A percentile compares a stretch with the other conserved stretches of the same genome.
Conservation (phyloP, 2,113 vertebrate species). For the Pithys albifrons region DNA sequence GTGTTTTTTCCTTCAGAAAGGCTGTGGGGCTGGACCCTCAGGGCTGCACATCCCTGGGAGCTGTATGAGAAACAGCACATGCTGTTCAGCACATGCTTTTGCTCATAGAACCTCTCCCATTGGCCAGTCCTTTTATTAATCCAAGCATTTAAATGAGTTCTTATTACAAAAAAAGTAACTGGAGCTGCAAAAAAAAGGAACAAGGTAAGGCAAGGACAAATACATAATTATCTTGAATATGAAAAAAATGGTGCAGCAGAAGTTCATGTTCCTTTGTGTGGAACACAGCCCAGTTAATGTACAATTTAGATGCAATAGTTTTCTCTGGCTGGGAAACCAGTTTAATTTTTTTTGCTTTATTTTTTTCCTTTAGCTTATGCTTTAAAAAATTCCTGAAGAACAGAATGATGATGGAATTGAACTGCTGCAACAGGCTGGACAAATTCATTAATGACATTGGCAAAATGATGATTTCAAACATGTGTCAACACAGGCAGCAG, state of each 20-base stretch:
- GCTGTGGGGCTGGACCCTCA: background rate
- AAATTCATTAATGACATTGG: conserved; percentile 56
- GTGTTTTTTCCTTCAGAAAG: background rate
- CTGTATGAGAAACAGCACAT: background rate
- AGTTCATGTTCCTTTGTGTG: conserved; percentile 44
- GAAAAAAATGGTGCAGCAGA: conserved; percentile 25
- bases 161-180: background rate
- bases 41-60: background rate
- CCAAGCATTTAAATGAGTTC: conserved; percentile 32
- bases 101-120: background rate
- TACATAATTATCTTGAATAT: conserved; percentile 59
- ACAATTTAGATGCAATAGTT: conserved; percentile 69
- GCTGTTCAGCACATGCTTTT: background rate
- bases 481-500: background rate
- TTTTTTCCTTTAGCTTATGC: background rate
- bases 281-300: conserved; percentile 52
- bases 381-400: conserved; percentile 42
- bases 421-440: background rate
- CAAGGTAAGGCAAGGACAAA: conserved; percentile 70
- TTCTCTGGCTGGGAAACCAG: conserved; percentile 51
- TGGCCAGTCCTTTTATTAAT: conserved; percentile 43
- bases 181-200: conserved; percentile 38
- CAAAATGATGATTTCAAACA: background rate
- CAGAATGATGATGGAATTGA: background rate
- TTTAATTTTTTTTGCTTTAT: conserved; percentile 25